Base-by-base conservation (phyloP, 2,797 vertebrate genomes). In the Squalus acanthias region DNA sequence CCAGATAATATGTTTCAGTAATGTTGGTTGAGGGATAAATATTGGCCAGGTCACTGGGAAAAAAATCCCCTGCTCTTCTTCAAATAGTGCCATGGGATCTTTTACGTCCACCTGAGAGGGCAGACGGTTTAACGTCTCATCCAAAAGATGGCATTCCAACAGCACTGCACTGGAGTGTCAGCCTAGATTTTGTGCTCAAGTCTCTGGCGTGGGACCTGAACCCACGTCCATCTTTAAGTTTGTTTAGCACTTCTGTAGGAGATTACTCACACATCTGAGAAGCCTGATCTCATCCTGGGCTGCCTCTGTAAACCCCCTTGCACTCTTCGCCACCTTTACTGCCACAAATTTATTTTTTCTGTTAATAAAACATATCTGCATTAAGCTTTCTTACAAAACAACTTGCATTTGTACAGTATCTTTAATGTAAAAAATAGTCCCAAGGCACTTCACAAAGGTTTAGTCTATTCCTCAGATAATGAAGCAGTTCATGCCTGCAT, bases 311-410 rank as follows among this genome's bases (percentile, higher is more conserved):
- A 98, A 99, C 67, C 98, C 97, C 74, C 97, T 96, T 20, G 98
- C 98, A 20, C 98, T 98, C 97, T 98, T 98, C 96, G 98, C 97
- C 96, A 99, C 97, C 97, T 99, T 99, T 96, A 98, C 98, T 13
- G 98, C 98, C 0, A 99, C 98, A 0, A 96, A 97, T 2, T 97
- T 97, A 96, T 98, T 97, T 97, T 96, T 97, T 96, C 98, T 98
- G 96, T 57, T 96, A 96, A 95, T 96, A 74, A 89, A 96, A 50
- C 70, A 96, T 96, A 63, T n/a, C 33, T 33, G 57, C 4, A 65
- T 92, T 65, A 17, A 63, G 89, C 29, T 24, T 85, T 85, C 46
- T 85, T 50, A 85, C n/a, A 93, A 39, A 46, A 46, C 8, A 69
- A 46, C 20, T 69, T 67, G 33, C n/a, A 69, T 93, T 69, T 39